Conservation (phyloP, 2,113 vertebrate genomes). For the Riparia riparia region DNA sequence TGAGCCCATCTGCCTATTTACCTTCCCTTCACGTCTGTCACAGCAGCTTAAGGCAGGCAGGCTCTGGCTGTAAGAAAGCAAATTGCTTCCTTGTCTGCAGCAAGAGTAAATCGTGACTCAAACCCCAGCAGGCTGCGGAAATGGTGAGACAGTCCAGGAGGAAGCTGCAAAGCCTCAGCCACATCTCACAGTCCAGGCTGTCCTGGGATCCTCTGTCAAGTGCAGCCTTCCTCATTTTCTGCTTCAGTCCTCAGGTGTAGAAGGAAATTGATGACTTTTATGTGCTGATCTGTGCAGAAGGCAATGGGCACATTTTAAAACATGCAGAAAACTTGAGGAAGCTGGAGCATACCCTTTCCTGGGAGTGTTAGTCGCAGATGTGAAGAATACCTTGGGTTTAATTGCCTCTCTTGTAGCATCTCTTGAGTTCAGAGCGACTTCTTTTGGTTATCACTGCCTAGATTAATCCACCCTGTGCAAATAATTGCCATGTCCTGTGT, state of each 20-base stretch:
- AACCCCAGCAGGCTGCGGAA: neutral
- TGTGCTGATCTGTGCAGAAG: neutral
- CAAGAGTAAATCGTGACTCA: neutral
- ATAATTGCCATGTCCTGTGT: neutral
- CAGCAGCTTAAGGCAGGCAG: neutral
- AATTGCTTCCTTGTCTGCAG: neutral
- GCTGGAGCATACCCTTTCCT: neutral
- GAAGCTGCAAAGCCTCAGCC: neutral
- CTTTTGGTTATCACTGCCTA: neutral
- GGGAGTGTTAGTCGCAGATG: neutral
- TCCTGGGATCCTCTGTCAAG: neutral
- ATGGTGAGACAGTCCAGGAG: neutral
- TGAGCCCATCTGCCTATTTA: neutral
- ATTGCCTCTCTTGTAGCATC: neutral
- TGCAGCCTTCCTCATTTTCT: neutral
- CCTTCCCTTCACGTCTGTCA: neutral
- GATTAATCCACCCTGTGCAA: neutral
- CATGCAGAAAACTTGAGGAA: neutral
- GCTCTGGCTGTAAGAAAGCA: neutral
- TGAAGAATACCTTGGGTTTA: neutral
- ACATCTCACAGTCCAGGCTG: neutral
- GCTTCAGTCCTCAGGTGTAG: neutral
- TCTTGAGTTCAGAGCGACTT: neutral
- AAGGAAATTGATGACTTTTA: neutral
- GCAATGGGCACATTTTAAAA: neutral